Evolutionary conservation across 2,113 vertebrate species (phyloP), one percentile per base, ranked within the genome.

Genomic region (Panurus biarmicus): DNA sequence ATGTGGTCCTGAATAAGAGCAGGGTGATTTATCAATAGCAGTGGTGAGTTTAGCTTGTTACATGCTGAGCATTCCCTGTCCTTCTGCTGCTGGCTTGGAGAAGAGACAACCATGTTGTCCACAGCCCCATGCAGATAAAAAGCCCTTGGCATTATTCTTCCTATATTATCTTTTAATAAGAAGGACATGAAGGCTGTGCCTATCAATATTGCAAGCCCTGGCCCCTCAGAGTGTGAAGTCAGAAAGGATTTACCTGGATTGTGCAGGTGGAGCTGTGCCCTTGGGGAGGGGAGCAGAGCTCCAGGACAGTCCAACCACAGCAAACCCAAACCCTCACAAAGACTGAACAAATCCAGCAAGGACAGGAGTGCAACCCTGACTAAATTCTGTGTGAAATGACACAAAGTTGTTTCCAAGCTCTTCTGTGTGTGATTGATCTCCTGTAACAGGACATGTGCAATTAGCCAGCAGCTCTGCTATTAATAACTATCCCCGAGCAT

Each of bases 381-480:
- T 84, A 33, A 96, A 95, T 36, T 84, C 84, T 44, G 18, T 80
- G 74, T 78, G 75, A 91, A 96, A 67, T 19, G 78, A 84, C 87
- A 80, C 58, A 3, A 31, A 93, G 92, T 86, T 96, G 87, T 92
- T 93, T 93, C 87, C 87, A 51, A 95, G 88, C 85, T 93, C 75
- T 90, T 90, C 35, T 74, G 28, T 76, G 9, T 35, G 87, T 94
- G 93, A 96, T 95, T 96, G 95, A 93, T 96, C 78, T 93, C 95
- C 94, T 96, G 89, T 81, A 93, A 97, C 83, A 78, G 96, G 96
- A 96, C 96, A 97, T 76, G 83, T 93, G 95, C 96, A 97, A 98
- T 97, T 97, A 97, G 97, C 95, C 97, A 95, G 62, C 80, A 95
- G 94, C 95, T 97, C 96, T 97, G 96, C 97, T 98, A 97, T 97